phyloP scores from a whole-genome alignment of 1,140 invertebrate species.

The Drosophila carrolli region DNA sequence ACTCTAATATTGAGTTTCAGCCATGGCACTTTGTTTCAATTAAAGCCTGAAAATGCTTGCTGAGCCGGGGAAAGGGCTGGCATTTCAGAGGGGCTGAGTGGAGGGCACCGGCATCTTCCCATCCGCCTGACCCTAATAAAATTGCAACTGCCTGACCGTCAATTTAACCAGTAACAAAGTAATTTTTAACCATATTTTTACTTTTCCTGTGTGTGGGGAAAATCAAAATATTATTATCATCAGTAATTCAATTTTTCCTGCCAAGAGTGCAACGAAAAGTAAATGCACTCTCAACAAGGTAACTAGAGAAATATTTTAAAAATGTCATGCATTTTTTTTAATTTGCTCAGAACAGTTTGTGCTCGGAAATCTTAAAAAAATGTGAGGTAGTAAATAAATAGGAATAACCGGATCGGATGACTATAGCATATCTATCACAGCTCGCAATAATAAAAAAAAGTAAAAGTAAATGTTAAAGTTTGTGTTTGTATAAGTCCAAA shows the following conservation, averaged over 20 bases:
- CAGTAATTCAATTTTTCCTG: slow-evolving; percentile 32
- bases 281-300: slow-evolving; percentile 4
- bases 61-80: slow-evolving; percentile 7
- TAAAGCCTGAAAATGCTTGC: slow-evolving; percentile 18
- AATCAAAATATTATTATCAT: slow-evolving; percentile 47
- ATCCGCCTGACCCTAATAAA: slow-evolving; percentile 18
- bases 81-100: slow-evolving; percentile 18
- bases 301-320: no score
- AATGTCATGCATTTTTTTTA: no score
- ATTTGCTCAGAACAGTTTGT: no score
- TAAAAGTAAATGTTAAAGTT: no score
- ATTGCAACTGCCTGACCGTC: slow-evolving; percentile 19
- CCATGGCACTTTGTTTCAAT: slow-evolving; percentile 49
- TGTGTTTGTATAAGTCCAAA: no score
- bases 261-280: slow-evolving; percentile 28
- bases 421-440: no score
- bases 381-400: no score
- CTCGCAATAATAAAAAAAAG: no score
- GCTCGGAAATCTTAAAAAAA: no score
- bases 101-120: not conserved
- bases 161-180: slow-evolving; percentile 24
- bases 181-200: slow-evolving; percentile 36
- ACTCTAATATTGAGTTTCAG: slow-evolving; percentile 31
- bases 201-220: not conserved
- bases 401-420: no score